Base-by-base conservation (phyloP, 2,888 invertebrate species). In the Autographa gamma region DNA sequence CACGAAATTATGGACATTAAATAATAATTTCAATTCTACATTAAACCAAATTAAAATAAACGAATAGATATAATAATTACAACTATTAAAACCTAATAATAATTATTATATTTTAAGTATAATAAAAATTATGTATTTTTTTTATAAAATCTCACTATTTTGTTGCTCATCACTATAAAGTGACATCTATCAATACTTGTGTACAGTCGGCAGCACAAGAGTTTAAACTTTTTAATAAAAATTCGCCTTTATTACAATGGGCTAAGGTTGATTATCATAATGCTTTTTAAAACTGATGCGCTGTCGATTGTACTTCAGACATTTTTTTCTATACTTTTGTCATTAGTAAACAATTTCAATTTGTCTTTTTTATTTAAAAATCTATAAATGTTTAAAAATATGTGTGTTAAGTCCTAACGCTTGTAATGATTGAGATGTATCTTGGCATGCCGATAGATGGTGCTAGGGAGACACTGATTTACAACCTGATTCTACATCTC, bases 61-160 rank as follows among this genome's bases (percentile, higher is more conserved):
- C 63, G 62, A 63, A 76, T 63, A 72, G 64, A 65, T 38, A 31
- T 71, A 69, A 81, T 69, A 69, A 74, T 77, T 81, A 83, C 76
- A 73, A 63, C 80, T 78, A 82, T 73, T 82, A 74, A 82, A 76
- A 73, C 62, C 79, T 82, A 82, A 73, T 78, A 75, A 76, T 79
- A 25, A 77, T 69, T 73, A 79, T 76, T 80, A 74, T 70, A 69
- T 82, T 75, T 71, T 73, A 66, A 64, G 69, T 78, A 80, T 74
- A 82, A 79, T 81, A 79, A 76, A 76, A 76, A 82, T 82, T 74
- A 78, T 73, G 79, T 75, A 73, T 81, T 81, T 76, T 80, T 85
- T 84, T 87, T 85, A 86, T 75, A 91, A 92, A 92, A 92, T 93
- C 92, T 93, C 93, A 93, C 93, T 93, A 92, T 91, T 85, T 74